Evolutionary conservation across 2,797 vertebrate species (phyloP).

Genomic region (Macrochelys suwanniensis): DNA sequence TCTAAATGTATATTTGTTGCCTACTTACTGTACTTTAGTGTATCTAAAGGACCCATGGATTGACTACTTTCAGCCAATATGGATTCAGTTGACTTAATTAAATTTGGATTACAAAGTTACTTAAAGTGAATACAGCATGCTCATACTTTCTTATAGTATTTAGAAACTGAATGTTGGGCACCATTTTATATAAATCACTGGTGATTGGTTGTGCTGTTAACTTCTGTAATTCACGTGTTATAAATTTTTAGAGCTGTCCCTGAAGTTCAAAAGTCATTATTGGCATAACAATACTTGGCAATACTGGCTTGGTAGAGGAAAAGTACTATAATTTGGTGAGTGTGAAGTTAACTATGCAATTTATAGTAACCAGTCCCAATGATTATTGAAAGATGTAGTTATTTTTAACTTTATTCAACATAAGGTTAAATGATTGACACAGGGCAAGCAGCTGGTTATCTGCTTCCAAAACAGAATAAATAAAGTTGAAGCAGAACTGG

Average conservation of each 20-base stretch:
- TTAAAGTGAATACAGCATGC: conserved; percentile 73
- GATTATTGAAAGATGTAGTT: not conserved
- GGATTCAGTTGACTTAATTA: conserved; percentile 47
- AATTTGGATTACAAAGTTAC: conserved; percentile 19
- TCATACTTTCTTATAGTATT: conserved; percentile 25
- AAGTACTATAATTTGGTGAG: not conserved
- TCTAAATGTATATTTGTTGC: conserved; percentile 82
- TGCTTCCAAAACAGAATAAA: not conserved
- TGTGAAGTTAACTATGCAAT: not conserved
- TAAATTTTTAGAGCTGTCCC: not conserved
- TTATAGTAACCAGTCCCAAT: not conserved
- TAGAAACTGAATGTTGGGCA: conserved; percentile 19
- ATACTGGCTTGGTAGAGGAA: not conserved
- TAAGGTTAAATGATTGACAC: not conserved
- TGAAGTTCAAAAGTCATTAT: not conserved
- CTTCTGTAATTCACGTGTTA: not conserved
- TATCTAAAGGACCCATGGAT: conserved; percentile 75
- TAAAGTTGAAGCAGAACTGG: not conserved
- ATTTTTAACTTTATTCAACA: not conserved
- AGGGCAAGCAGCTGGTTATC: not conserved
- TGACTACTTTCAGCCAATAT: conserved; percentile 58
- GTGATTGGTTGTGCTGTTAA: not conserved
- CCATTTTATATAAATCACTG: conserved; percentile 39
- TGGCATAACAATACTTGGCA: not conserved
- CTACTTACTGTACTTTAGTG: conserved; percentile 71